These are phyloP conservation scores for Dysdera silvatica DNA, from an alignment of 1,140 invertebrate genomes.

Conservation along the genomic window DNA sequence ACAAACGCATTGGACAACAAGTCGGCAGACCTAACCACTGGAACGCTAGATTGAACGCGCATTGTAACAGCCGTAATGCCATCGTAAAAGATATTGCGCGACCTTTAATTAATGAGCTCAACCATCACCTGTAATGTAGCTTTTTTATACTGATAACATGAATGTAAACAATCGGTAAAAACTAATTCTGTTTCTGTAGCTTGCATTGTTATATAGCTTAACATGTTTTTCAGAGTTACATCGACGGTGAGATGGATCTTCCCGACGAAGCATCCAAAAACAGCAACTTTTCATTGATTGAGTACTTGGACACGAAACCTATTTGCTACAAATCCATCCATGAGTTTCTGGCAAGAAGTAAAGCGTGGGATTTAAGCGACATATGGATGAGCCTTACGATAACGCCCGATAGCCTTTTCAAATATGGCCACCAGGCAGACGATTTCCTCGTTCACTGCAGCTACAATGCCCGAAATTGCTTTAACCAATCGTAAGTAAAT, in stretches of 20 bases:
- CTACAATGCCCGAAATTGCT: constrained; percentile 31
- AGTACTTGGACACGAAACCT: constrained; percentile 7
- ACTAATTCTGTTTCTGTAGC: too few species aligned
- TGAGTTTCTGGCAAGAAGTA: constrained; percentile 28
- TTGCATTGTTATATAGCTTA: too few species aligned
- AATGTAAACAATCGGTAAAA: too few species aligned
- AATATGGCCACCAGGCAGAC: constrained; percentile 32
- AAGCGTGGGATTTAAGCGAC: constrained; percentile 29
- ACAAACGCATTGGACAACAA: too few species aligned
- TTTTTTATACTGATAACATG: too few species aligned
- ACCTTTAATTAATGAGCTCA: too few species aligned
- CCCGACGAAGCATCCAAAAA: constrained; percentile 11
- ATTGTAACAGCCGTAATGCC: too few species aligned
- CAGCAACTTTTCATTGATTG: not conserved
- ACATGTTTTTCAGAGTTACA: constrained; percentile 15
- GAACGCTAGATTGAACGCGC: too few species aligned
- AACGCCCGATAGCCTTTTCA: constrained; percentile 29
- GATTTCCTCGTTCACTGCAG: constrained; percentile 33
- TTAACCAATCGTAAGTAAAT: constrained; percentile 21
- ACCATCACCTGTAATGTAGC: too few species aligned
- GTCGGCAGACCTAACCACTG: too few species aligned
- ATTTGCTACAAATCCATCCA: constrained; percentile 25
- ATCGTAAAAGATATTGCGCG: too few species aligned
- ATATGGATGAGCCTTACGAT: constrained; percentile 31
- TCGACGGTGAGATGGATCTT: constrained; percentile 12